Evolutionary conservation across 2,888 invertebrate genomes (phyloP).

Genomic region (Apotomis betuletana): DNA sequence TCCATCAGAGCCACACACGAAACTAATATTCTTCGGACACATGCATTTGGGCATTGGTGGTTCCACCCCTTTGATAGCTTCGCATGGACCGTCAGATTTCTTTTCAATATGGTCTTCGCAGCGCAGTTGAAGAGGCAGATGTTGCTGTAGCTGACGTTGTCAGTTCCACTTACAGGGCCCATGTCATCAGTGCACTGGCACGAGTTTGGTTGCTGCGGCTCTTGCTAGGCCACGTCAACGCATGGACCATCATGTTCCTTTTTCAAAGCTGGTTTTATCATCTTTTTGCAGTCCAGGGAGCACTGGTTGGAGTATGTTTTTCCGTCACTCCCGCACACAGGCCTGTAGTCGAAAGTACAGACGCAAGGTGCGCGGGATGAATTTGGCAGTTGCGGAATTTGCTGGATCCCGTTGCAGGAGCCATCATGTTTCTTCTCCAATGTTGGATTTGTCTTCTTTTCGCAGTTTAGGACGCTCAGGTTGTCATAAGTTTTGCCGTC

Average conservation of each 20-base stretch:
- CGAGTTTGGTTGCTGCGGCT: constrained; percentile 31
- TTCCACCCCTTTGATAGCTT: constrained; percentile 10
- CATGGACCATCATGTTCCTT: neutral
- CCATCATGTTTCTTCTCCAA: too few species aligned
- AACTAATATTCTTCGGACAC: constrained; percentile 46
- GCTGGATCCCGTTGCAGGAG: too few species aligned
- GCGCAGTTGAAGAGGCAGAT: constrained; percentile 54
- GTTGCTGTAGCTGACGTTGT: constrained; percentile 53
- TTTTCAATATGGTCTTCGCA: constrained; percentile 44
- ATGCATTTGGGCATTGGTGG: constrained; percentile 19
- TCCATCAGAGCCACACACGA: constrained; percentile 88
- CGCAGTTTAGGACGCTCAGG: too few species aligned
- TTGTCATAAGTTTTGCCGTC: too few species aligned
- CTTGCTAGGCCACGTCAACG: constrained; percentile 23
- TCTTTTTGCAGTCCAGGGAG: constrained; percentile 51
- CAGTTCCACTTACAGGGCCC: constrained; percentile 48
- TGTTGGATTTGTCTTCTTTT: too few species aligned
- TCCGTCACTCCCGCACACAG: constrained; percentile 83
- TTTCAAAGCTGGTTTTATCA: constrained; percentile 3
- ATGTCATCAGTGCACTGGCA: too few species aligned
- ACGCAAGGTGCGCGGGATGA: too few species aligned
- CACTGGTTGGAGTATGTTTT: constrained; percentile 85
- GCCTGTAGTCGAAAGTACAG: neutral
- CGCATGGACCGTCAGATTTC: constrained; percentile 44
- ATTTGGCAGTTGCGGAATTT: too few species aligned